These are phyloP conservation scores for Pipistrellus kuhlii DNA, from an alignment of 2,797 vertebrate species.

Conservation along the genomic window DNA sequence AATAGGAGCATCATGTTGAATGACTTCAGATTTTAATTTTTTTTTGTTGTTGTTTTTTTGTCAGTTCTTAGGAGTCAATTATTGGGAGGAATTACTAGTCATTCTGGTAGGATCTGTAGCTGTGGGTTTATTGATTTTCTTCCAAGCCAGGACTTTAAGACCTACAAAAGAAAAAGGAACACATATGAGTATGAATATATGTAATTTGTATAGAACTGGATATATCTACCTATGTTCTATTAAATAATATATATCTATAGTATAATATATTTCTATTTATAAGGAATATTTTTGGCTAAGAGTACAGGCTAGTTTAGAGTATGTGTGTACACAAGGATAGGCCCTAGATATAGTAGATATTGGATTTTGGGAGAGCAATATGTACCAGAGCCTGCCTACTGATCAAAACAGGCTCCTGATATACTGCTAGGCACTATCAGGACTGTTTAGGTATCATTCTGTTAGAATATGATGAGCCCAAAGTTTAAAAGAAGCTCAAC, in stretches of 20 bases:
- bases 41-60: background rate
- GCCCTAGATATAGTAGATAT: background rate
- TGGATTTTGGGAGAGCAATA: background rate
- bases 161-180: background rate
- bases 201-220: background rate
- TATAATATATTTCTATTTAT: background rate
- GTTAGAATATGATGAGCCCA: background rate
- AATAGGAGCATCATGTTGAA: background rate
- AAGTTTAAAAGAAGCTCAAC: conserved; percentile 6
- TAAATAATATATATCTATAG: background rate
- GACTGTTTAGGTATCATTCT: background rate
- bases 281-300: background rate
- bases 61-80: background rate
- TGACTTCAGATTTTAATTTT: background rate
- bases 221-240: background rate
- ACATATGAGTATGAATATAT: background rate
- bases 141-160: background rate
- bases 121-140: background rate
- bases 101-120: background rate
- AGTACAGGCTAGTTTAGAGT: background rate
- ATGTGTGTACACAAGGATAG: background rate
- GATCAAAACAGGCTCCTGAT: background rate
- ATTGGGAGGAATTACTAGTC: background rate
- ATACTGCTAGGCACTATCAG: background rate
- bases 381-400: background rate